A percentile compares a stretch with the other conserved stretches of the same genome.
Evolutionary conservation across 2,797 vertebrate genomes (phyloP).

Genomic region (Peromyscus eremicus): DNA sequence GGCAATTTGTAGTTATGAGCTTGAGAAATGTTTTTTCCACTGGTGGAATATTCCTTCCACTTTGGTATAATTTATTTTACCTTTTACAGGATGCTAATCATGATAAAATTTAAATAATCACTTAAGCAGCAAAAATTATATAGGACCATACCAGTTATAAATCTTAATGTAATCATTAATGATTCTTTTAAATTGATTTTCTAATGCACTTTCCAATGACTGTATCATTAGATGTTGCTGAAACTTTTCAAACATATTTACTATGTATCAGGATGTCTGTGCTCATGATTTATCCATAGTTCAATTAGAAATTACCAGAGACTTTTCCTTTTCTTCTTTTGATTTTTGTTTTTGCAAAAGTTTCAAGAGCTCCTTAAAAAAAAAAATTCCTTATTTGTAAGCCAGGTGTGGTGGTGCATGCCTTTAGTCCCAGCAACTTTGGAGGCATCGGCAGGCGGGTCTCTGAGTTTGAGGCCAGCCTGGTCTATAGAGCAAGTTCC

Average conservation of each 20-base stretch:
- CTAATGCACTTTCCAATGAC: slow-evolving; percentile 39
- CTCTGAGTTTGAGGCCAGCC: background rate
- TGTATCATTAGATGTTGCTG: background rate
- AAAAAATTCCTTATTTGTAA: background rate
- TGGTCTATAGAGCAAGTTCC: background rate
- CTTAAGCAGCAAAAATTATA: slow-evolving; percentile 63
- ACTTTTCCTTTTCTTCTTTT: background rate
- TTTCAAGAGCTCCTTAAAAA: background rate
- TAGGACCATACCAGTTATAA: background rate
- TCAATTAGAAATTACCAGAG: slow-evolving; percentile 24
- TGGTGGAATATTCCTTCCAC: slow-evolving; percentile 51
- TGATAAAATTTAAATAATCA: slow-evolving; percentile 54
- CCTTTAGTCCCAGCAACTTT: background rate
- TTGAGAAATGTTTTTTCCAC: slow-evolving; percentile 71
- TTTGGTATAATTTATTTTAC: slow-evolving; percentile 65
- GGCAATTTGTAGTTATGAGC: slow-evolving; percentile 63
- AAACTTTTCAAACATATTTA: slow-evolving; percentile 45
- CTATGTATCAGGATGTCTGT: slow-evolving; percentile 30
- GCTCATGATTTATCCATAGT: slow-evolving; percentile 3
- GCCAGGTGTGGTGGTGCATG: background rate
- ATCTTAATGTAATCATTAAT: slow-evolving; percentile 33
- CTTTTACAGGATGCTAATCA: slow-evolving; percentile 53
- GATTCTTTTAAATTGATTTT: slow-evolving; percentile 35
- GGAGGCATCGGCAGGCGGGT: background rate
- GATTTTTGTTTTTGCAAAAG: slow-evolving; percentile 12